These are phyloP conservation scores for Alosa alosa DNA, from an alignment of 2,113 vertebrate species.

Conservation along the genomic window DNA sequence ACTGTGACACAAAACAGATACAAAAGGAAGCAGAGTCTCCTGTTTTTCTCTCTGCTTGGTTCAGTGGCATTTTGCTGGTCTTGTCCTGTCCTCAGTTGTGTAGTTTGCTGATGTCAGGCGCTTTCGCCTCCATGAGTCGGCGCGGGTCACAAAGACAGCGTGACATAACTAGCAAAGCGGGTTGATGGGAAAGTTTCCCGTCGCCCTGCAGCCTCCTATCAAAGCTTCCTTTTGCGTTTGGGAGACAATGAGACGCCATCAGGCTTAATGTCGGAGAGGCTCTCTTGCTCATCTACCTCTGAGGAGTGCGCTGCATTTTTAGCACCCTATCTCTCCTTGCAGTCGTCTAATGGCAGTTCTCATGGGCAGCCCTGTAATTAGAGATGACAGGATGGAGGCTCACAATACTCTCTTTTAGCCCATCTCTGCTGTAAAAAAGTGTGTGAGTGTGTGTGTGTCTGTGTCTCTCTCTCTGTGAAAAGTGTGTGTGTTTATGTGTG, in stretches of 20 bases:
- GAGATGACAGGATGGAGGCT: conserved; percentile 40
- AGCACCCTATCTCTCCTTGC: conserved; percentile 31
- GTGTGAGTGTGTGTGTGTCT: conserved; percentile 8
- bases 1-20: neutral
- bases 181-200: conserved; percentile 30
- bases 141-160: conserved; percentile 19
- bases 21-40: neutral
- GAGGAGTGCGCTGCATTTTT: conserved; percentile 20
- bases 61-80: neutral
- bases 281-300: conserved; percentile 25
- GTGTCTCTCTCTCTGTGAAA: no score
- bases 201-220: neutral
- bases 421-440: neutral
- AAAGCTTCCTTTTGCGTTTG: neutral
- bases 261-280: conserved; percentile 22
- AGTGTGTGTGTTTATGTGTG: neutral
- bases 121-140: neutral
- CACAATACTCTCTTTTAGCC: conserved; percentile 8
- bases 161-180: neutral
- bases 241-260: conserved; percentile 22
- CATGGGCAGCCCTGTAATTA: conserved; percentile 43
- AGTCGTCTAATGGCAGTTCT: conserved; percentile 31
- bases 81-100: neutral
- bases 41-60: neutral
- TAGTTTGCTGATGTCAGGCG: neutral